Evolutionary conservation across 2,888 invertebrate genomes (phyloP), one percentile per base, ranked within the genome.

Genomic region (Phymatocera aterrima): DNA sequence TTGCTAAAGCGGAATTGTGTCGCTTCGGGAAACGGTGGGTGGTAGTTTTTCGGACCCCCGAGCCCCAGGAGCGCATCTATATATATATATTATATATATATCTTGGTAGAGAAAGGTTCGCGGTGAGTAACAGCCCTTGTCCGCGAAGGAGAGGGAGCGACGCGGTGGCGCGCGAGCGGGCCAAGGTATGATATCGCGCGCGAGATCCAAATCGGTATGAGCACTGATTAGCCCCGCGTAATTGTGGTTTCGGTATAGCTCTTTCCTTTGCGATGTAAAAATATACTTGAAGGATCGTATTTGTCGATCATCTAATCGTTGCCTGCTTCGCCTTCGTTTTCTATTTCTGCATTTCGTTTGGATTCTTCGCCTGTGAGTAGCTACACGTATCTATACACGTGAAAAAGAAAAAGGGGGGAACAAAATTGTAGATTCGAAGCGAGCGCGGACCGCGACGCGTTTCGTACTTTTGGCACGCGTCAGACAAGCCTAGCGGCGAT

Each of bases 401-500:
- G 21, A 8, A 18, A 18, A 12, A 37, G 24, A 61, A 61, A 31
- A 10, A 37, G 34, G 18, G n/a, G 51, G n/a, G n/a, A n/a, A n/a
- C n/a, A n/a, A 51, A 51, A 51, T 51, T 51, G n/a, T n/a, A n/a
- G n/a, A n/a, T 61, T 37, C 18, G 37, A 37, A 48, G 68, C 28
- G 68, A 37, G n/a, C 78, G 54, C 46, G 60, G 78, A 34, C 37
- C 18, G 64, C 24, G 37, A 21, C 28, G 40, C 8, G 15, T 43
- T 75, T 57, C 8, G 40, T 24, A 57, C 57, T 57, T 75, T 75
- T 75, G 75, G 75, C 75, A 75, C 57, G 75, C 75, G 54, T 57
- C 57, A 28, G 24, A 40, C 24, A n/a, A 24, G 34, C 12, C 4
- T 34, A 28, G 68, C n/a, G 81, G 81, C 80, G 82, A 83, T 84